phyloP scores from a whole-genome alignment of 2,113 vertebrate genomes.

The Gasterosteus aculeatus region DNA sequence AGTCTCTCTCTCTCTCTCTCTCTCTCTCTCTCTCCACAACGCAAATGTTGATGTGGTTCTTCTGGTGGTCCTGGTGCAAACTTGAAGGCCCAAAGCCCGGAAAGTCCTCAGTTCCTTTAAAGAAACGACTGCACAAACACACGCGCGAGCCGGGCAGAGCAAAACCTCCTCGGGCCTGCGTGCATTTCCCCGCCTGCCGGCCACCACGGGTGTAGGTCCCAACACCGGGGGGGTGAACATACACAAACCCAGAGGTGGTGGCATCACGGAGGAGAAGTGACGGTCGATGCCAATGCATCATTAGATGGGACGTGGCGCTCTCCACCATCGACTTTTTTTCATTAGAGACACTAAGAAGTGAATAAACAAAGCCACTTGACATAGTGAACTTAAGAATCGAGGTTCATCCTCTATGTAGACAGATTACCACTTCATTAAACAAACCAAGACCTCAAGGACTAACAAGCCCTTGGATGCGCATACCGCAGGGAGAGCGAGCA shows the following conservation, averaged over 20 bases:
- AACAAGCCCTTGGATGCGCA: slow-evolving; percentile 67
- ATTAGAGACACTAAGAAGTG: slow-evolving; percentile 59
- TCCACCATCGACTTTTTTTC: slow-evolving; percentile 33
- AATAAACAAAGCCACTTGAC: slow-evolving; percentile 64
- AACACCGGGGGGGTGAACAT: slow-evolving; percentile 43
- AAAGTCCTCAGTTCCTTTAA: slow-evolving; percentile 58
- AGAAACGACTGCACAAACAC: slow-evolving; percentile 60
- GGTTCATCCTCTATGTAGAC: slow-evolving; percentile 73
- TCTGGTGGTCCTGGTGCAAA: slow-evolving; percentile 59
- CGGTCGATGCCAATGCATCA: slow-evolving; percentile 4
- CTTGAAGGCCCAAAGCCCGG: slow-evolving; percentile 56
- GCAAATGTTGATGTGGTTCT: slow-evolving; percentile 68
- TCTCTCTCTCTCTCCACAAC: slow-evolving; percentile 29
- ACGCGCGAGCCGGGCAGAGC: slow-evolving; percentile 25
- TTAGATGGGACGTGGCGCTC: slow-evolving; percentile 23
- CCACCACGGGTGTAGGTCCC: slow-evolving; percentile 49
- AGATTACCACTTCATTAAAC: slow-evolving; percentile 79
- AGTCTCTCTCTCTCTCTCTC: slow-evolving; percentile 24
- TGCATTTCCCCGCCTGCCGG: slow-evolving; percentile 35
- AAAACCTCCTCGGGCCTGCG: slow-evolving; percentile 40
- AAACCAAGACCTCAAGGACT: slow-evolving; percentile 69
- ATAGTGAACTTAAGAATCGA: slow-evolving; percentile 57
- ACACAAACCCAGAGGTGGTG: slow-evolving; percentile 38
- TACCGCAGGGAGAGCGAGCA: slow-evolving; percentile 58
- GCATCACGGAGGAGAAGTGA: not conserved